These are phyloP conservation scores for Diarsia mendica DNA, from an alignment of 2,888 invertebrate genomes.

Conservation along the genomic window DNA sequence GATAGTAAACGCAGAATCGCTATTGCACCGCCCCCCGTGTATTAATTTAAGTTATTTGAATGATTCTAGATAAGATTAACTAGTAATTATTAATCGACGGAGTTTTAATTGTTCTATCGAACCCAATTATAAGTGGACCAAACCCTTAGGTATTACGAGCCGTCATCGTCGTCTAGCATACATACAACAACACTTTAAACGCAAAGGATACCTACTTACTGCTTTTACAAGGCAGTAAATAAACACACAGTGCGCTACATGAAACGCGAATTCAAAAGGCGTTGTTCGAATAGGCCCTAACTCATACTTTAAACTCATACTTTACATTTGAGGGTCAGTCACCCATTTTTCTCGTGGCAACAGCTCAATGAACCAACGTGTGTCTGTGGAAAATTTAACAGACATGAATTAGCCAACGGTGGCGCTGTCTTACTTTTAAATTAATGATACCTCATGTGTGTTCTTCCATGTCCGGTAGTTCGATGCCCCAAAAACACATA, in stretches of 20 bases:
- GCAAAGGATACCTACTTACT: neutral
- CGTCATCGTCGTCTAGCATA: too few relatives aligned
- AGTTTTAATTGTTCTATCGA: too few relatives aligned
- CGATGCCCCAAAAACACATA: neutral
- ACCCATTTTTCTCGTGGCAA: conserved; percentile 5
- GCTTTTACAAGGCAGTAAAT: neutral
- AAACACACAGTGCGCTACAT: neutral
- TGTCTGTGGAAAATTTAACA: too few relatives aligned
- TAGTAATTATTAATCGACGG: too few relatives aligned
- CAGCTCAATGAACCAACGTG: neutral
- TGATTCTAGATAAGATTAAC: too few relatives aligned
- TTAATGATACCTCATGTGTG: neutral
- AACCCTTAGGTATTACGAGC: too few relatives aligned
- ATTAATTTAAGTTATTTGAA: neutral
- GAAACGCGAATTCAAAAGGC: neutral
- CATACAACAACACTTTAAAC: neutral
- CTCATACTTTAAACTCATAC: too few relatives aligned
- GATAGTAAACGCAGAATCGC: neutral
- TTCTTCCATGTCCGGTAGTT: neutral
- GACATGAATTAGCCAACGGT: neutral
- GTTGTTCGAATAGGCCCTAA: neutral
- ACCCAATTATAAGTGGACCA: too few relatives aligned
- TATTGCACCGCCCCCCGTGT: neutral
- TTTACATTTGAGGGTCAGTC: neutral
- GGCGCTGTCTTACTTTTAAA: conserved; percentile 7